Percentiles rank a stretch among this genome's conserved stretches.
These are phyloP conservation scores for Laticauda laticaudata DNA, from an alignment of 2,113 vertebrate species.

Conservation along the genomic window DNA sequence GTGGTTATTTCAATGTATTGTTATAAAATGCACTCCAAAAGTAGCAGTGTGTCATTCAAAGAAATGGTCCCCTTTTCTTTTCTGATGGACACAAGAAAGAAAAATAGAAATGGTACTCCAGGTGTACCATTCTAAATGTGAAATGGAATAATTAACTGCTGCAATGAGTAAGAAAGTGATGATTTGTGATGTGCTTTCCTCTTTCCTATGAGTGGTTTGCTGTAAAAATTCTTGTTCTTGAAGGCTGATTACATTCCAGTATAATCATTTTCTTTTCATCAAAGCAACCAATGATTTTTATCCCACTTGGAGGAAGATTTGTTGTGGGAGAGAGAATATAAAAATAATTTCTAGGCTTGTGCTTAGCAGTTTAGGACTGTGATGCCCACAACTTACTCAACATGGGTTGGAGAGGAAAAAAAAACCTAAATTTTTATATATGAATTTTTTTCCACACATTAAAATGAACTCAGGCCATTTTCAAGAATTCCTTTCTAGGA, in stretches of 20 bases:
- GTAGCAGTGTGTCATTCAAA: conserved; percentile 11
- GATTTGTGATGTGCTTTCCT: conserved; percentile 38
- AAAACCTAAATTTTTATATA: neutral
- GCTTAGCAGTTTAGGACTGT: neutral
- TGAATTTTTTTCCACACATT: no score
- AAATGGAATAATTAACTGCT: conserved; percentile 40
- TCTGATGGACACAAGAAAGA: conserved; percentile 24
- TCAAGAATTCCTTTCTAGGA: neutral
- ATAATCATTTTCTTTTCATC: conserved; percentile 29
- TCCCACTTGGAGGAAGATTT: conserved; percentile 25
- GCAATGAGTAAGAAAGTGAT: conserved; percentile 37
- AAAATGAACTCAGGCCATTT: neutral
- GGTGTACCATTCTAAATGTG: conserved; percentile 21
- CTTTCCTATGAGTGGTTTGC: conserved; percentile 21
- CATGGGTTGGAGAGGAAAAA: neutral
- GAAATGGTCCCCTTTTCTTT: conserved; percentile 11
- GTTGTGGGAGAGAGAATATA: neutral
- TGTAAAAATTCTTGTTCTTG: neutral
- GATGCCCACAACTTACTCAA: neutral
- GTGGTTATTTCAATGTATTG: neutral
- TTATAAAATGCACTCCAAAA: conserved; percentile 1
- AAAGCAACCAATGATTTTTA: conserved; percentile 31
- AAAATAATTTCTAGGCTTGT: conserved; percentile 29
- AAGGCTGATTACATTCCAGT: conserved; percentile 27
- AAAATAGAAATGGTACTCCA: conserved; percentile 20